These are phyloP conservation scores for Camponotus pennsylvanicus DNA, from an alignment of 1,140 invertebrate species.

Conservation along the genomic window DNA sequence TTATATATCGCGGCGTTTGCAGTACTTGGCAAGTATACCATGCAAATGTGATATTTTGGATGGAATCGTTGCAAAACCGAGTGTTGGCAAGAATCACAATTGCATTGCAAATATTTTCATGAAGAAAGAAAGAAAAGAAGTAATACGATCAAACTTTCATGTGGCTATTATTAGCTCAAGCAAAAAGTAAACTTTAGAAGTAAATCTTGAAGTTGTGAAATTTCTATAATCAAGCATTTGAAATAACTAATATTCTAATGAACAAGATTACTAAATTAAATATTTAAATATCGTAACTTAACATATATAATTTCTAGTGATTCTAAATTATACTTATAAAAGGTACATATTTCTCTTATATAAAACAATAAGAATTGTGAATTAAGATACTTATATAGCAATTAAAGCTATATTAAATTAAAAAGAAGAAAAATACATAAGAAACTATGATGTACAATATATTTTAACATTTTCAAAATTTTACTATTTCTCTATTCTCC, in stretches of 20 bases:
- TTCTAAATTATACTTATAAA: background rate
- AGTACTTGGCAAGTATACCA: background rate
- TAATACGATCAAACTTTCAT: background rate
- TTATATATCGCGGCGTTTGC: background rate
- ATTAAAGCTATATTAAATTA: conserved; percentile 6
- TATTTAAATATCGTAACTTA: background rate
- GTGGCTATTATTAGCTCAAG: background rate
- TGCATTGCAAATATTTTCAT: background rate
- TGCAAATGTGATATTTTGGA: conserved; percentile 27
- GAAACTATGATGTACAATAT: background rate
- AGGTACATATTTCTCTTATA: background rate
- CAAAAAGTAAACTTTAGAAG: background rate
- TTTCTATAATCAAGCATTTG: background rate
- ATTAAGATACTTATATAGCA: background rate
- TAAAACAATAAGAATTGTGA: background rate
- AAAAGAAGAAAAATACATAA: background rate
- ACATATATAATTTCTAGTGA: background rate
- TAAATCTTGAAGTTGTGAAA: background rate
- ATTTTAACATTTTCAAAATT: background rate
- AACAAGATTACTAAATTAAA: background rate
- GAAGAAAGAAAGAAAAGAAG: background rate
- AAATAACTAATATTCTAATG: background rate
- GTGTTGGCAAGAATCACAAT: background rate
- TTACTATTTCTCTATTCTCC: background rate
- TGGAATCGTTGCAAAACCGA: background rate